These are phyloP conservation scores for Capitella teleta DNA, from an alignment of 1,140 invertebrate species.

Conservation along the genomic window DNA sequence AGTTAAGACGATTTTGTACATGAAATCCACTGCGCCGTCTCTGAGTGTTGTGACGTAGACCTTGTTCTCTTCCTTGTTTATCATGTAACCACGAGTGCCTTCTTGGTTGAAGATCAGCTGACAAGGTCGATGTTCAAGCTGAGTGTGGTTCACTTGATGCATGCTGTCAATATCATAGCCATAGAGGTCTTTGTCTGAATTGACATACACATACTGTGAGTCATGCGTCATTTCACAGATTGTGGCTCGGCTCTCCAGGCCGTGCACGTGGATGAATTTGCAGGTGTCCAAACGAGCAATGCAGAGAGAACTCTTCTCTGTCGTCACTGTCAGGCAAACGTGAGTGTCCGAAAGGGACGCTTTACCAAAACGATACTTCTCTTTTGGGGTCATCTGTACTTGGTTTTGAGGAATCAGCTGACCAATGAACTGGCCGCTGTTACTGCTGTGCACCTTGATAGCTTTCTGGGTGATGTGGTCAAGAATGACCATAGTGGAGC, in stretches of 20 bases:
- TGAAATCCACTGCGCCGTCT: conserved; percentile 25
- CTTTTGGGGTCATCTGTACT: conserved; percentile 23
- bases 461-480: conserved; percentile 34
- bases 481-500: conserved; percentile 26
- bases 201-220: conserved; percentile 26
- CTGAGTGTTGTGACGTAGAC: conserved; percentile 25
- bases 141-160: conserved; percentile 21
- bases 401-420: conserved; percentile 36
- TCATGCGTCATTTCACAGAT: conserved; percentile 29
- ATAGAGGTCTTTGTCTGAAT: conserved; percentile 25
- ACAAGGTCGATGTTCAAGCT: conserved; percentile 12
- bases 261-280: conserved; percentile 25
- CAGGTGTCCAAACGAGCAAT: conserved; percentile 25
- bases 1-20: conserved; percentile 24
- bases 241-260: conserved; percentile 24
- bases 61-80: conserved; percentile 21
- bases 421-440: conserved; percentile 26
- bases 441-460: conserved; percentile 31
- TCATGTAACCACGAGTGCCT: conserved; percentile 18
- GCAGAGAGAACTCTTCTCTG: conserved; percentile 29
- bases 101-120: conserved; percentile 1
- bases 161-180: conserved; percentile 27
- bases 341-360: conserved; percentile 24
- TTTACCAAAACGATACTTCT: conserved; percentile 25
- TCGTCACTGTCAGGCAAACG: conserved; percentile 26